Evolutionary conservation across 1,140 invertebrate genomes (phyloP).

Genomic region (Dinoponera quadriceps): DNA sequence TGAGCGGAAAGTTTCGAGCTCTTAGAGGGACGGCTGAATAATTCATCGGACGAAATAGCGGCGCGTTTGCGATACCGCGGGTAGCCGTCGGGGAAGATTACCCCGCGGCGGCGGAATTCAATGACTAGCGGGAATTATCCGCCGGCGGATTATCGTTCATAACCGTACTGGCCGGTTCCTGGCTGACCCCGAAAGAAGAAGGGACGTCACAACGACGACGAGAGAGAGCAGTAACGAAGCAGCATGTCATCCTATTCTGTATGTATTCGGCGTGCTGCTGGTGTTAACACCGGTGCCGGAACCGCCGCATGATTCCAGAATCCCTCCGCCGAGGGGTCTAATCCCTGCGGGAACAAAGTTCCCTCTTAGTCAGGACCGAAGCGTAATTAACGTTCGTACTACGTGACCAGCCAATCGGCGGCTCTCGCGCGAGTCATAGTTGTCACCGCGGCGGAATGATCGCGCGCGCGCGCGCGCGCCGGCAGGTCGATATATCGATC

Average conservation of each 20-base stretch:
- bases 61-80: conserved; percentile 30
- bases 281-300: conserved; percentile 69
- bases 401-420: conserved; percentile 71
- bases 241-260: conserved; percentile 56
- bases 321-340: conserved; percentile 64
- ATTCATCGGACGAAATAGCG: conserved; percentile 35
- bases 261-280: conserved; percentile 61
- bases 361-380: conserved; percentile 71
- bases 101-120: conserved; percentile 4
- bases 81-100: conserved; percentile 19
- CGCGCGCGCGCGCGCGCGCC: conserved; percentile 19
- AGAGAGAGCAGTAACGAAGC: conserved; percentile 43
- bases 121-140: conserved; percentile 56
- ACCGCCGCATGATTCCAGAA: conserved; percentile 70
- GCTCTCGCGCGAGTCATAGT: conserved; percentile 67
- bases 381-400: conserved; percentile 73
- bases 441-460: conserved; percentile 49
- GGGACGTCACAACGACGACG: conserved; percentile 41
- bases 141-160: conserved; percentile 53
- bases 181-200: conserved; percentile 63
- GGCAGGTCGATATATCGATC: conserved; percentile 66
- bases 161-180: conserved; percentile 39
- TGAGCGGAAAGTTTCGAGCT: not conserved
- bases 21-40: conserved; percentile 47
- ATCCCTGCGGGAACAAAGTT: conserved; percentile 71